These are phyloP conservation scores for Magallana angulata DNA, from an alignment of 1,140 invertebrate genomes.

Conservation along the genomic window DNA sequence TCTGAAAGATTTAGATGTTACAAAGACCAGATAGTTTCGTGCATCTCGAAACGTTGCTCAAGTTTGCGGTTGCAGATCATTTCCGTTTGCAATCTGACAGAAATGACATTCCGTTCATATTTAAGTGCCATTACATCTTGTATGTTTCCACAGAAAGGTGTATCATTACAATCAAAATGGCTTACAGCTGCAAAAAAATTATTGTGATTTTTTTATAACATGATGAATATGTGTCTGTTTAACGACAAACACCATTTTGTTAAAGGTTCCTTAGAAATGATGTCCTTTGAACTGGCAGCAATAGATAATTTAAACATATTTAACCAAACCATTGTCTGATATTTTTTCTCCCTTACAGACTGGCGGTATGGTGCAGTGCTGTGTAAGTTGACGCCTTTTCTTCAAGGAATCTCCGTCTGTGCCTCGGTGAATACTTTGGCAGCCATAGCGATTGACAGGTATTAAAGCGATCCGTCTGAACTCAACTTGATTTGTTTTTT, in stretches of 20 bases:
- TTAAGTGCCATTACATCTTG: background rate
- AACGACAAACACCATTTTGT: too few relatives aligned
- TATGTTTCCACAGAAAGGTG: too few relatives aligned
- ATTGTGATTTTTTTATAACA: too few relatives aligned
- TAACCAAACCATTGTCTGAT: too few relatives aligned
- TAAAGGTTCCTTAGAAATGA: too few relatives aligned
- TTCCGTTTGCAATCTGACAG: background rate
- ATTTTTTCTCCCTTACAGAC: constrained; percentile 82
- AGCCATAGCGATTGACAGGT: constrained; percentile 96
- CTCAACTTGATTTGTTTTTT: background rate
- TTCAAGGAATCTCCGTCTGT: constrained; percentile 95
- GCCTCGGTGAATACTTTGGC: constrained; percentile 96
- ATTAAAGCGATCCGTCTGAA: constrained; percentile 65
- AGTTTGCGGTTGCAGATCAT: background rate
- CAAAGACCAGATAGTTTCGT: background rate
- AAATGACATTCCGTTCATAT: background rate
- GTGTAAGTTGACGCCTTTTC: constrained; percentile 96
- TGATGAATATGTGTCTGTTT: too few relatives aligned
- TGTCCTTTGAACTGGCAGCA: too few relatives aligned
- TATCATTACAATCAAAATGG: too few relatives aligned
- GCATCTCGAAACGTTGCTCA: background rate
- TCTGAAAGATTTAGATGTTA: background rate
- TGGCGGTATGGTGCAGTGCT: constrained; percentile 95
- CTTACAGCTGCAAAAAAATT: too few relatives aligned
- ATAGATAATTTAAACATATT: too few relatives aligned